phyloP scores from a whole-genome alignment of 2,113 vertebrate species.

The Ammodytes dubius region DNA sequence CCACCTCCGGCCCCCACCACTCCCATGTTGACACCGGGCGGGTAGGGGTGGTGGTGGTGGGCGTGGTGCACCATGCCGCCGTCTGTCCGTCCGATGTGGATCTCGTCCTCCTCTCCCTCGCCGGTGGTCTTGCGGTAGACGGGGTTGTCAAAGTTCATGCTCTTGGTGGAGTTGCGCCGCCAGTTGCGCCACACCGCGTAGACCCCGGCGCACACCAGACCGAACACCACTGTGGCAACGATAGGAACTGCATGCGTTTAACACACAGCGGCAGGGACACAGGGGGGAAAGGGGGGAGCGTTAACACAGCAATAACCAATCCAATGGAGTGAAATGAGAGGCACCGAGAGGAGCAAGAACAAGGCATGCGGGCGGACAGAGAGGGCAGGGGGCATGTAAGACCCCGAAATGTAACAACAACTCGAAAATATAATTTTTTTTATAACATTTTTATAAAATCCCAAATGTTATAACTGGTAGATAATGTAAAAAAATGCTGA shows the following conservation, averaged over 20 bases:
- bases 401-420: too few relatives aligned
- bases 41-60: constrained; percentile 81
- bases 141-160: constrained; percentile 99
- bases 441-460: too few relatives aligned
- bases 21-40: constrained; percentile 85
- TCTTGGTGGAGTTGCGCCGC: constrained; percentile 96
- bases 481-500: too few relatives aligned
- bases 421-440: too few relatives aligned
- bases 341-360: constrained; percentile 52
- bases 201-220: constrained; percentile 91
- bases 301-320: constrained; percentile 75
- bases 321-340: constrained; percentile 72
- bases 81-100: constrained; percentile 93
- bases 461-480: too few relatives aligned
- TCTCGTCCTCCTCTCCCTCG: constrained; percentile 95
- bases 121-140: constrained; percentile 97
- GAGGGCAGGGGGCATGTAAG: constrained; percentile 24
- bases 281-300: constrained; percentile 63
- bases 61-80: constrained; percentile 89
- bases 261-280: constrained; percentile 80
- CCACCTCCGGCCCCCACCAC: constrained; percentile 69
- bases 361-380: constrained; percentile 59
- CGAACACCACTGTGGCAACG: constrained; percentile 90
- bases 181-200: constrained; percentile 98
- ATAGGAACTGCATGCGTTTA: constrained; percentile 88